Conservation (phyloP, 2,888 invertebrate genomes). For the Protodeltote pygarga region DNA sequence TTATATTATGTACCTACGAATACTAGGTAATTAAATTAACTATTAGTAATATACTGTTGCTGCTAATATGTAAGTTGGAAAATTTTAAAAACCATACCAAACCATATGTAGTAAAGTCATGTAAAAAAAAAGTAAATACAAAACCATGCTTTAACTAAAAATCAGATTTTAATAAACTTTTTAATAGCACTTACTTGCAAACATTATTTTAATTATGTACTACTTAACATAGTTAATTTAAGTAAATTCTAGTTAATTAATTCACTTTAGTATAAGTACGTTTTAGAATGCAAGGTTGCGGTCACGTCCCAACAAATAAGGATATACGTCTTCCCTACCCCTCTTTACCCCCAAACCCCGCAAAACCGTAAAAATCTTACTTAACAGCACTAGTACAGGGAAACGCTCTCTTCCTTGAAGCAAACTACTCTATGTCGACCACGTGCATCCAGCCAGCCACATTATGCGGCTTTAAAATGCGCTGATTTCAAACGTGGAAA, state of each 20-base stretch:
- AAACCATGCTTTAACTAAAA: background rate
- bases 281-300: conserved; percentile 71
- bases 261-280: conserved; percentile 56
- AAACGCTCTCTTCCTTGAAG: conserved; percentile 73
- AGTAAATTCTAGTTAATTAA: conserved; percentile 50
- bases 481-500: conserved; percentile 51
- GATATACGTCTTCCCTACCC: conserved; percentile 63
- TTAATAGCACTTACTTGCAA: background rate
- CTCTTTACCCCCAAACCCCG: conserved; percentile 29
- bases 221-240: conserved; percentile 43
- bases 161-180: conserved; percentile 8
- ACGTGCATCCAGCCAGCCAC: conserved; percentile 56
- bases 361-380: conserved; percentile 78
- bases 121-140: no score
- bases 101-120: no score
- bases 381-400: conserved; percentile 77
- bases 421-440: conserved; percentile 62
- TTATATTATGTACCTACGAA: no score
- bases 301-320: conserved; percentile 79
- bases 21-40: no score
- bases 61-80: no score
- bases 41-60: no score
- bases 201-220: conserved; percentile 11
- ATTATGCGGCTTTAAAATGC: conserved; percentile 61
- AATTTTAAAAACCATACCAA: no score